These are phyloP conservation scores for Tipula helvola DNA, from an alignment of 2,888 invertebrate genomes.

Conservation along the genomic window DNA sequence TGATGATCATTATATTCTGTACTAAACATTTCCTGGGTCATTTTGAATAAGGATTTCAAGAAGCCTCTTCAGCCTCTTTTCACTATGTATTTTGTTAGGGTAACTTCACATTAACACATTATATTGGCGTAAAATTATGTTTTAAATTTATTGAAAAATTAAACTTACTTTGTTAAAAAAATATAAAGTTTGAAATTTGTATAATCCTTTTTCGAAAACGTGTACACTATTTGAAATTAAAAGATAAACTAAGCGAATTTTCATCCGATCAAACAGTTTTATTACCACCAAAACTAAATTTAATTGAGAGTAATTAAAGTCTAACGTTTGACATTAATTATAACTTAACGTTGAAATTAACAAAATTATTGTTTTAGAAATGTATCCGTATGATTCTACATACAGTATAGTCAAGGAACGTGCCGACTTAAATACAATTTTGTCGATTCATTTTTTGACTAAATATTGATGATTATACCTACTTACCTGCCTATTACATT, in stretches of 20 bases:
- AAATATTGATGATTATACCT: background rate
- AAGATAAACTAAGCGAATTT: background rate
- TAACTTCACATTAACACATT: background rate
- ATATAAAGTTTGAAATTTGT: background rate
- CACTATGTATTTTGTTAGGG: background rate
- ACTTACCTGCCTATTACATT: too few relatives aligned
- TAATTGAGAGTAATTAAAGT: background rate
- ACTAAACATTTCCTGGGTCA: too few relatives aligned
- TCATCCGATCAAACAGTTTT: background rate
- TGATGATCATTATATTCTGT: too few relatives aligned
- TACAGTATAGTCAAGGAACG: background rate
- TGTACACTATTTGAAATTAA: background rate
- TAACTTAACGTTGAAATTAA: background rate
- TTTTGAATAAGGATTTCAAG: too few relatives aligned
- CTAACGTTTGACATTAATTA: background rate
- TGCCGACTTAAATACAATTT: background rate
- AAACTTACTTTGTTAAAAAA: background rate
- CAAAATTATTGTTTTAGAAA: background rate
- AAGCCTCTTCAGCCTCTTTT: too few relatives aligned
- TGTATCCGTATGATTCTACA: background rate
- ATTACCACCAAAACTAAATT: background rate
- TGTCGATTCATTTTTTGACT: background rate
- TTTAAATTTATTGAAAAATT: too few relatives aligned
- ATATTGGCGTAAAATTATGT: too few relatives aligned
- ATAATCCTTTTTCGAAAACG: background rate